Percentiles rank a stretch among this genome's conserved stretches.
phyloP scores from a whole-genome alignment of 2,888 invertebrate genomes.

The Herminia tarsipennalis region DNA sequence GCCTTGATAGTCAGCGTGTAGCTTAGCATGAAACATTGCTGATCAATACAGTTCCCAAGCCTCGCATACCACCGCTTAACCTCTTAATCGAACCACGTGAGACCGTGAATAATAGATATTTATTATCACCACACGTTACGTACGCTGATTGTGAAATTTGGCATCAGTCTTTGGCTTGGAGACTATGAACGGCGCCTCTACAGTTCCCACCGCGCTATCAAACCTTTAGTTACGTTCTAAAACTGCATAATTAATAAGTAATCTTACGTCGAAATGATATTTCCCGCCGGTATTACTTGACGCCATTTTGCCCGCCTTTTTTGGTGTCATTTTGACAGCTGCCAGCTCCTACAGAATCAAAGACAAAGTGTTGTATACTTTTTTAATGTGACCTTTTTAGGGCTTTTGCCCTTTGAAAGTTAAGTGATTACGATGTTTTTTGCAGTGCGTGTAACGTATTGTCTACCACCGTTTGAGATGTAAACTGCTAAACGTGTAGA shows the following conservation, averaged over 20 bases:
- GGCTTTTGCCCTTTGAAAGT: slow-evolving; percentile 28
- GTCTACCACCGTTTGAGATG: slow-evolving; percentile 41
- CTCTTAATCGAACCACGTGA: slow-evolving; percentile 16
- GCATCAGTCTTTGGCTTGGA: slow-evolving; percentile 68
- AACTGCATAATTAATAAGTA: slow-evolving; percentile 14
- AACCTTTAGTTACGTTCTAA: slow-evolving; percentile 22
- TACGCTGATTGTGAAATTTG: slow-evolving; percentile 73
- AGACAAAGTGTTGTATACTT: slow-evolving; percentile 27
- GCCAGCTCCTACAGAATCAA: slow-evolving; percentile 30
- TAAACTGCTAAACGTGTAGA: slow-evolving; percentile 38
- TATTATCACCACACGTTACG: slow-evolving; percentile 29
- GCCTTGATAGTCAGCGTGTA: no score
- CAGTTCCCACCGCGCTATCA: slow-evolving; percentile 53
- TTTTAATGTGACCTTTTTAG: slow-evolving; percentile 21
- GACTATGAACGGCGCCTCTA: slow-evolving; percentile 40
- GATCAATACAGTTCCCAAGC: no score
- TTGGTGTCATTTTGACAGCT: slow-evolving; percentile 45
- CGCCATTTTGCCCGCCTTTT: slow-evolving; percentile 44
- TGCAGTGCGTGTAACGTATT: slow-evolving; percentile 42
- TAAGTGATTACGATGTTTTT: slow-evolving; percentile 27
- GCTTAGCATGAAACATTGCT: no score
- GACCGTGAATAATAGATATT: slow-evolving; percentile 15
- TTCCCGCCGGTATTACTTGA: slow-evolving; percentile 58
- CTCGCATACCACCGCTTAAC: slow-evolving; percentile 2
- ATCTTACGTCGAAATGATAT: slow-evolving; percentile 56